These are phyloP conservation scores for Stichodactyla mertensii DNA, from an alignment of 64 coral and sea anemone genomes.

Conservation along the genomic window DNA sequence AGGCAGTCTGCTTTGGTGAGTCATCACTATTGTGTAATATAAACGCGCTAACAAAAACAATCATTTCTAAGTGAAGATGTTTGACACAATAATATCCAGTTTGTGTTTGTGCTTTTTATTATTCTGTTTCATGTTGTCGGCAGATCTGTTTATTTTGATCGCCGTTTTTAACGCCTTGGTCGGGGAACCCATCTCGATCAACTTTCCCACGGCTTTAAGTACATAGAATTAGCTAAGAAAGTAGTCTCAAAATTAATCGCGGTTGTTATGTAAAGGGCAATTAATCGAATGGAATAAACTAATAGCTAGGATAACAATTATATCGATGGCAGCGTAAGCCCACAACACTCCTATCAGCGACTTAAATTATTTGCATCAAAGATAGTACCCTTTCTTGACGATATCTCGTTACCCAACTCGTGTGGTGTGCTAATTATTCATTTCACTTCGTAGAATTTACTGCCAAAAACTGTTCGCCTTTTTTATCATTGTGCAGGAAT, in stretches of 20 bases:
- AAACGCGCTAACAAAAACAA: not conserved
- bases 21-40: not conserved
- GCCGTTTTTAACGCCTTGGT: not conserved
- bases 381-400: too few species aligned
- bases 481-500: not conserved
- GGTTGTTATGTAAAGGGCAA: not conserved
- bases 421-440: too few species aligned
- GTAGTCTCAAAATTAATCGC: not conserved
- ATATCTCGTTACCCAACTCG: too few species aligned
- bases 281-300: not conserved
- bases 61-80: not conserved
- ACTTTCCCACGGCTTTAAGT: conserved; percentile 25
- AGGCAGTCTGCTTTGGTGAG: not conserved
- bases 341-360: not conserved
- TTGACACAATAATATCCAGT: not conserved
- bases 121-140: not conserved
- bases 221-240: not conserved
- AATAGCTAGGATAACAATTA: not conserved
- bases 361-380: too few species aligned
- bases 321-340: not conserved
- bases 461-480: not conserved
- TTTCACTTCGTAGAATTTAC: too few species aligned
- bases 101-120: not conserved
- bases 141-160: not conserved
- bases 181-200: not conserved